Percentiles rank a stretch among this genome's conserved stretches.
These are phyloP conservation scores for Gouania willdenowi DNA, from an alignment of 2,797 vertebrate species.

Conservation along the genomic window DNA sequence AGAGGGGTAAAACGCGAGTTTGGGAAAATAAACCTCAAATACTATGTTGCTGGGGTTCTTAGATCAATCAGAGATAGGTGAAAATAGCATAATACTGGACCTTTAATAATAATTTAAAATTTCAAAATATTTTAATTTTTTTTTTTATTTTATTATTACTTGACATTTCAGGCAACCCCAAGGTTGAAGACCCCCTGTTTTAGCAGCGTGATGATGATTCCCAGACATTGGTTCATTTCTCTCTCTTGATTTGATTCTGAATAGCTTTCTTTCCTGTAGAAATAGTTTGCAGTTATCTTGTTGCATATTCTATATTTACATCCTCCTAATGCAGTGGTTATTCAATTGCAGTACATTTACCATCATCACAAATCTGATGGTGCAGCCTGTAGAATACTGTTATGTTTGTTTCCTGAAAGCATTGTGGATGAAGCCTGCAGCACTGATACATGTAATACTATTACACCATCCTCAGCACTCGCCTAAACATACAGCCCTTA, in stretches of 20 bases:
- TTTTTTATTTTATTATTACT: no score
- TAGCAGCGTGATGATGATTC: conserved; percentile 11
- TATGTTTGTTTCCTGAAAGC: conserved; percentile 56
- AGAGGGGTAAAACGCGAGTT: no score
- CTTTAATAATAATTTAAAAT: no score
- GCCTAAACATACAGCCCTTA: conserved; percentile 40
- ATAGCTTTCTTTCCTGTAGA: conserved; percentile 11
- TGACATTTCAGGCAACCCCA: no score
- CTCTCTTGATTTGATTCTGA: conserved; percentile 19
- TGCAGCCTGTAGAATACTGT: conserved; percentile 38
- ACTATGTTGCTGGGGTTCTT: no score
- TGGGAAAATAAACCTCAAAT: no score
- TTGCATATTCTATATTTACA: conserved; percentile 19
- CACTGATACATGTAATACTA: conserved; percentile 52
- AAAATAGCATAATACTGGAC: no score
- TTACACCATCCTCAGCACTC: conserved; percentile 37
- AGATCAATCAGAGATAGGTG: no score
- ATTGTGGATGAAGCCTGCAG: conserved; percentile 35
- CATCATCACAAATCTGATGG: conserved; percentile 31
- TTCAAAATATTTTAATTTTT: no score
- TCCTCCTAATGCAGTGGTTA: conserved; percentile 40
- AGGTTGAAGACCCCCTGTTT: no score
- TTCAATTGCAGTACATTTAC: conserved; percentile 51
- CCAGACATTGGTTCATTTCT: conserved; percentile 3
- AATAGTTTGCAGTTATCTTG: conserved; percentile 26